Evolutionary conservation across 2,113 vertebrate genomes (phyloP), one percentile per base, ranked within the genome.

Genomic region (Onychostruthus taczanowskii): DNA sequence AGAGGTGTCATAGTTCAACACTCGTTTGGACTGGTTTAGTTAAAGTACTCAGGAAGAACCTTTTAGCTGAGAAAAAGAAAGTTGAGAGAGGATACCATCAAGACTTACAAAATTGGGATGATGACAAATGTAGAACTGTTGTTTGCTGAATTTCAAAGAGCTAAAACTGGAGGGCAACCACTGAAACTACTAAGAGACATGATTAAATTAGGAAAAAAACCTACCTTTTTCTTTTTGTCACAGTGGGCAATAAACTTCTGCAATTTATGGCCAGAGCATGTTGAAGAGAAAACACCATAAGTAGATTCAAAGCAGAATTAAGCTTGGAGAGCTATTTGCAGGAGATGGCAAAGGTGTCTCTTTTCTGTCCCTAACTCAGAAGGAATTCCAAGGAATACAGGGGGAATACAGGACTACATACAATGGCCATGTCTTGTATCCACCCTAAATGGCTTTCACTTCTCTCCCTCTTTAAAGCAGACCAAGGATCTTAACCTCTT

Each of bases 391-490:
- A 56, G n/a, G 24, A 69, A n/a, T 61, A 52, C 7, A 41, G 15
- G 5, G 16, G 23, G 3, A 68, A 35, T 1, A 35, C 6, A 24
- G 3, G 16, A 35, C 49, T 39, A 5, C 35, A 26, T 21, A 4
- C 3, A 21, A 35, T 7, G 17, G 6, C 5, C 0, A 0, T 11
- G 5, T 16, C 31, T 2, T 58, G 28, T 41, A 10, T 27, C 15
- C 33, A 75, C 9, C 50, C 13, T 59, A 68, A 68, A 55, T 3
- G 4, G 20, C 16, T 85, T 43, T 83, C 9, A 55, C 21, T 30
- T 90, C 23, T 56, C 8, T 78, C 2, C 7, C 4, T 67, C 43
- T 59, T 30, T 31, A 64, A 85, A 67, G 47, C 33, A 82, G 5
- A 72, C 7, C 12, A 61, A 10, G 17, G 18, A 75, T 37, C 23